Percentiles rank a stretch among this genome's conserved stretches.
Evolutionary conservation across 2,888 invertebrate genomes (phyloP).

Genomic region (Psylliodes chrysocephalus): DNA sequence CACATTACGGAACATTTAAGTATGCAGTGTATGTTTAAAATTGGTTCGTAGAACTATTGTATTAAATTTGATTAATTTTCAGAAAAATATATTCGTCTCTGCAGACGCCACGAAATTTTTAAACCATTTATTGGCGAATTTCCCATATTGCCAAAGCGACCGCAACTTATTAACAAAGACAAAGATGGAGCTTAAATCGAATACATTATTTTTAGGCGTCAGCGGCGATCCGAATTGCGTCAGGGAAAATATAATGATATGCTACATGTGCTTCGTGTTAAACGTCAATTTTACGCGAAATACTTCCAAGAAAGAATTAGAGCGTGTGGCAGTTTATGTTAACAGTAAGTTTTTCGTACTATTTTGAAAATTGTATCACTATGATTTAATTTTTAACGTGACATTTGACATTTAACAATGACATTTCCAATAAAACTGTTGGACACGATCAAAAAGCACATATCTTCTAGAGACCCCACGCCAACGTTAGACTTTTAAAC

Average conservation of each 20-base stretch:
- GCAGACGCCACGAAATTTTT: constrained; percentile 68
- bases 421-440: too few species aligned
- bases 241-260: constrained; percentile 68
- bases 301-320: constrained; percentile 60
- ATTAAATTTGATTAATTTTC: too few species aligned
- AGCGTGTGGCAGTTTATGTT: constrained; percentile 66
- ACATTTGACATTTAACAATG: too few species aligned
- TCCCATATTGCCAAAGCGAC: constrained; percentile 69
- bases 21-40: too few species aligned
- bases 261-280: constrained; percentile 67
- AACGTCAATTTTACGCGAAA: constrained; percentile 64
- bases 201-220: constrained; percentile 61
- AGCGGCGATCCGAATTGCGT: constrained; percentile 64
- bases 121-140: constrained; percentile 68
- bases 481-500: too few species aligned
- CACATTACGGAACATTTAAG: too few species aligned
- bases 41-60: too few species aligned
- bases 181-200: constrained; percentile 56
- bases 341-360: constrained; percentile 61
- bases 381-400: too few species aligned
- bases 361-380: too few species aligned
- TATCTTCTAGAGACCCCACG: too few species aligned
- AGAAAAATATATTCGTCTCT: constrained; percentile 64
- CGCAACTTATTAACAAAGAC: neutral
- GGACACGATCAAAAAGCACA: too few species aligned